Evolutionary conservation across 2,797 vertebrate genomes (phyloP), one percentile per base, ranked within the genome.

Genomic region (Odontamblyopus rebecca): DNA sequence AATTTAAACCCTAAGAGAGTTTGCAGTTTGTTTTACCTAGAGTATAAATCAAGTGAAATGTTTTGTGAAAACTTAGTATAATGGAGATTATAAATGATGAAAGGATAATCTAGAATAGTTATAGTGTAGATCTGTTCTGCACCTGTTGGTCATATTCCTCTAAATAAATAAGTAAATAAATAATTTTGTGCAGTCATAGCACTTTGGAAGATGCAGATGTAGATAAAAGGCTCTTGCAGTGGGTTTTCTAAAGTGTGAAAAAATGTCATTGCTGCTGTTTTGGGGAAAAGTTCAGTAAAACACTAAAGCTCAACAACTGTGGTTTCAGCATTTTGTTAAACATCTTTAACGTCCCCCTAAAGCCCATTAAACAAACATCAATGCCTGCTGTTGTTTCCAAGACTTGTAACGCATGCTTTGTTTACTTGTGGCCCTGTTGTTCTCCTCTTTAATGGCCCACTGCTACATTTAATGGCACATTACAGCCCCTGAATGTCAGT

Each of bases 381-480:
- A 66, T 66, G 63, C 7, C 15, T 50, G 3, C 23, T 50, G 63
- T 66, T 9, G 41, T 48, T 38, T 38, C 8, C 35, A 38, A 38
- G 64, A 38, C 41, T 64, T 69, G 51, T 63, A n/a, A 67, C 76
- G 57, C 35, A 23, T 27, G 27, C 63, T 76, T 75, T 82, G 71
- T 84, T 73, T 71, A 72, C 69, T 15, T 57, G 27, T 26, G 41
- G 30, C 64, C 66, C 61, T 78, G 59, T 60, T 41, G 56, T 68
- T 19, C 41, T 68, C 0, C 62, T 53, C 67, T 71, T 78, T 72
- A 76, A 78, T 63, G 62, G 70, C 66, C 59, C 23, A 53, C 67
- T 68, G 41, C 60, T 61, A 57, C 63, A 8, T 68, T 80, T 73
- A 78, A 78, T 65, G 71, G 68, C 60, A 66, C 72, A 76, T 83